Evolutionary conservation across 92 coral and sea anemone genomes (phyloP), one percentile per base, ranked within the genome.

Genomic region (Nematostella vectensis): DNA sequence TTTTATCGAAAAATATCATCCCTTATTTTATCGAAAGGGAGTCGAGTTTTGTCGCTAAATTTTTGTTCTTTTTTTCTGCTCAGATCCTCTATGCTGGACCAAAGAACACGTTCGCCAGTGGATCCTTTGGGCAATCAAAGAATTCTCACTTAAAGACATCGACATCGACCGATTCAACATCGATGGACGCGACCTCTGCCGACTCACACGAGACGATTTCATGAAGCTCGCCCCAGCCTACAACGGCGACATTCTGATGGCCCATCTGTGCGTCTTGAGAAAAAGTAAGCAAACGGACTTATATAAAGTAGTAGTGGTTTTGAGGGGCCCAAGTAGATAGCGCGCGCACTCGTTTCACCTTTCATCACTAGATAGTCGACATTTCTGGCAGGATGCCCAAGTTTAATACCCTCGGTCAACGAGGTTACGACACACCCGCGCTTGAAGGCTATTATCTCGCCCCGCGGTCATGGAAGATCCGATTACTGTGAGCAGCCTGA

Each of bases 201-300:
- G 83, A 15, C 59, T 93, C 50, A 93, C 96, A 3, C 57, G 99
- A 36, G 99, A 93, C 29, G 99, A 84, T 9, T 93, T 93, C 56
- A 87, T 93, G 88, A 93, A 93, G 50, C 96, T 93, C 45, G 99
- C 99, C 13, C 99, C 99, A 36, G 99, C 99, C 10, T 93, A 87
- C 76, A 93, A 93, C 59, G 99, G 99, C 11, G 99, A 93, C 21
- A 93, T 93, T 48, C 65, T 93, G 29, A 82, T 93, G 99, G 99
- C 99, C 0, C 99, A 93, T 63, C 80, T 93, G 43, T 93, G 99
- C 53, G 99, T 93, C n/a, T 38, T 93, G 20, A 67, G 99, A 65
- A 93, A 88, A 87, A 93, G 99, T 93, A 62, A 93, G 98, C 61
- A n/a, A n/a, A n/a, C n/a, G 1, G 18, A 20, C 2, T 4, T 31